A percentile compares a stretch with the other conserved stretches of the same genome.
phyloP scores from a whole-genome alignment of 2,113 vertebrate species.

The Noturus placidus region DNA sequence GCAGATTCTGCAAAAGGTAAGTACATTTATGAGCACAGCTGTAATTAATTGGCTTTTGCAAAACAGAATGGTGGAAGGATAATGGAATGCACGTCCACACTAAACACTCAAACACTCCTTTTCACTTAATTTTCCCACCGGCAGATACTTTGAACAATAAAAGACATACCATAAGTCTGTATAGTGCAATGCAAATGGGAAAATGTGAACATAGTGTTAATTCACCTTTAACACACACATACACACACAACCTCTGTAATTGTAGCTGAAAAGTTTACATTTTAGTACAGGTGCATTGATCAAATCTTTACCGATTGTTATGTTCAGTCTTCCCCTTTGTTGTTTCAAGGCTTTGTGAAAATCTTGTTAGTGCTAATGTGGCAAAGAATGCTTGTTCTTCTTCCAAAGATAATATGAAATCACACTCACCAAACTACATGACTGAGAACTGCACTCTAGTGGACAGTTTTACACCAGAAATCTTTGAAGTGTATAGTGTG shows the following conservation, averaged over 20 bases:
- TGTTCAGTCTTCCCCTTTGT: background rate
- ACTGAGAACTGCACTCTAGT: slow-evolving; percentile 33
- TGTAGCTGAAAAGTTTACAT: background rate
- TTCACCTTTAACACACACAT: background rate
- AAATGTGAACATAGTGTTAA: background rate
- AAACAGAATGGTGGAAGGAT: background rate
- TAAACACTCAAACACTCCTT: background rate
- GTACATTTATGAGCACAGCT: too few relatives aligned
- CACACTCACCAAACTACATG: background rate
- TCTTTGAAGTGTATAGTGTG: background rate
- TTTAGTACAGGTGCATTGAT: background rate
- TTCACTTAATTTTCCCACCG: background rate
- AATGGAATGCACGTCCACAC: background rate
- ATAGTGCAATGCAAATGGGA: background rate
- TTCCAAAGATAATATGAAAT: background rate
- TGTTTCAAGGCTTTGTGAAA: background rate
- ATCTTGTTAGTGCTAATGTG: background rate
- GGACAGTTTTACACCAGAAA: background rate
- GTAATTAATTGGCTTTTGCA: background rate
- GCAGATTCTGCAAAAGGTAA: too few relatives aligned
- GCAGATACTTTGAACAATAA: background rate
- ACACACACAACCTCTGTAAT: too few relatives aligned
- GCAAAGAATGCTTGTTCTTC: background rate
- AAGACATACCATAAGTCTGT: background rate
- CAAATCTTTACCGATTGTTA: background rate